Conservation (phyloP, 2,888 invertebrate genomes). For the Scaptodrosophila latifasciaeformis region DNA sequence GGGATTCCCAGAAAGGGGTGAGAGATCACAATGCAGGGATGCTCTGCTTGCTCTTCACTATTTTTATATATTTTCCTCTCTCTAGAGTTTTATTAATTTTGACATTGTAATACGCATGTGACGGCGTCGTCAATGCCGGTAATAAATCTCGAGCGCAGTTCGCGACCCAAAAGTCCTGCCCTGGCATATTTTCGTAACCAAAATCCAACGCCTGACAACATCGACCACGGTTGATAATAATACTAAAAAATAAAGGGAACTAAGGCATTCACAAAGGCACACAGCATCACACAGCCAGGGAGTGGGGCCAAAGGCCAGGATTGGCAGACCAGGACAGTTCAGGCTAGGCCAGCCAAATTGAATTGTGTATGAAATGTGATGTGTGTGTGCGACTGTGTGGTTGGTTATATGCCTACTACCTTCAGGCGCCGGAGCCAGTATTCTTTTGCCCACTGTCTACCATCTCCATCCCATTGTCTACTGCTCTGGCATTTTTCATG, state of each 20-base stretch:
- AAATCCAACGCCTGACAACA: constrained; percentile 22
- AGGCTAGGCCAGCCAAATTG: constrained; percentile 14
- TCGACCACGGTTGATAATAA: constrained; percentile 9
- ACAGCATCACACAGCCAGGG: not conserved
- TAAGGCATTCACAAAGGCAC: not conserved
- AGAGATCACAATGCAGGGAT: constrained; percentile 20
- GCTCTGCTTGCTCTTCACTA: not conserved
- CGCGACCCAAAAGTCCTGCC: not conserved
- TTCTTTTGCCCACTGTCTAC: no score
- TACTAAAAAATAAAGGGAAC: no score
- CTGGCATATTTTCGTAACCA: constrained; percentile 17
- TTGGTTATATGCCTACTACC: no score
- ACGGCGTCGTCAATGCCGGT: constrained; percentile 42
- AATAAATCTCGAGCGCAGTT: constrained; percentile 50
- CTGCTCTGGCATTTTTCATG: constrained; percentile 25
- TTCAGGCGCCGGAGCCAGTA: constrained; percentile 11
- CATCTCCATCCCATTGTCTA: no score
- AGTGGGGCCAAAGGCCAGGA: not conserved
- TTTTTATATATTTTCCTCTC: no score
- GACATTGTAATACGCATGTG: constrained; percentile 40
- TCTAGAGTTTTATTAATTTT: constrained; percentile 62
- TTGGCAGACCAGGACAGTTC: not conserved
- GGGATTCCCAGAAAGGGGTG: constrained; percentile 38
- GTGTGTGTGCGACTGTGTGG: no score
- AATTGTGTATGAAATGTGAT: constrained; percentile 52